A percentile compares a stretch with the other conserved stretches of the same genome.
Conservation (phyloP, 2,888 invertebrate species). For the Cenopis cana region DNA sequence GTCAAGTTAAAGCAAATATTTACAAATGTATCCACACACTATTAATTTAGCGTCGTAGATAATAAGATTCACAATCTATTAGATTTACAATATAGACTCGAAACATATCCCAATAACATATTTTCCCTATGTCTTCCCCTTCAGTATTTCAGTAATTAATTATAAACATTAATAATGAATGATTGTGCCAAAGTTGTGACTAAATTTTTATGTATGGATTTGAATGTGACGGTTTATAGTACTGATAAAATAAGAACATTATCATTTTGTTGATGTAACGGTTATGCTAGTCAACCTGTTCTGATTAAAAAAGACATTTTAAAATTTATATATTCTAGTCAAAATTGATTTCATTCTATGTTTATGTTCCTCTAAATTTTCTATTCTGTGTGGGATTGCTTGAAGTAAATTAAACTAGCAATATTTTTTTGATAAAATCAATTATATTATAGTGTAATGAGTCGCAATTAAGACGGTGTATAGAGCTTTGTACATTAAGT, state of each 20-base stretch:
- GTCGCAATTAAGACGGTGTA: conserved; percentile 83
- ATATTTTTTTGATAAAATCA: conserved; percentile 83
- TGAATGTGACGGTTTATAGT: conserved; percentile 58
- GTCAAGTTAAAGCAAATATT: conserved; percentile 56
- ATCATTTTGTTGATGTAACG: conserved; percentile 62
- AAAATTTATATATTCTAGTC: conserved; percentile 74
- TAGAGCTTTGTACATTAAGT: conserved; percentile 84
- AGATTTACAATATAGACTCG: conserved; percentile 65
- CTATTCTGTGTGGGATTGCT: conserved; percentile 73
- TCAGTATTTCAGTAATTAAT: conserved; percentile 75
- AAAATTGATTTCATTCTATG: conserved; percentile 74
- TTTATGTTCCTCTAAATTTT: conserved; percentile 57
- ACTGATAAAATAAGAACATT: conserved; percentile 55
- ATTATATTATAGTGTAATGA: conserved; percentile 81
- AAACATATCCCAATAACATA: conserved; percentile 78
- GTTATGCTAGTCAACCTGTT: conserved; percentile 81
- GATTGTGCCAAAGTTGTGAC: conserved; percentile 81
- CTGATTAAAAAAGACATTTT: conserved; percentile 67
- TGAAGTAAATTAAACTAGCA: conserved; percentile 75
- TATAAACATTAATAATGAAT: conserved; percentile 61
- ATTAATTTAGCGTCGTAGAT: conserved; percentile 80
- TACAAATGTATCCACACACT: conserved; percentile 70
- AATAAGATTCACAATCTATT: conserved; percentile 68
- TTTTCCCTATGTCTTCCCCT: conserved; percentile 80
- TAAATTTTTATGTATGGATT: conserved; percentile 61